Percentiles rank a stretch among this genome's conserved stretches.
Conservation (phyloP, 64 coral and sea anemone species). For the Dendronephthya gigantea region DNA sequence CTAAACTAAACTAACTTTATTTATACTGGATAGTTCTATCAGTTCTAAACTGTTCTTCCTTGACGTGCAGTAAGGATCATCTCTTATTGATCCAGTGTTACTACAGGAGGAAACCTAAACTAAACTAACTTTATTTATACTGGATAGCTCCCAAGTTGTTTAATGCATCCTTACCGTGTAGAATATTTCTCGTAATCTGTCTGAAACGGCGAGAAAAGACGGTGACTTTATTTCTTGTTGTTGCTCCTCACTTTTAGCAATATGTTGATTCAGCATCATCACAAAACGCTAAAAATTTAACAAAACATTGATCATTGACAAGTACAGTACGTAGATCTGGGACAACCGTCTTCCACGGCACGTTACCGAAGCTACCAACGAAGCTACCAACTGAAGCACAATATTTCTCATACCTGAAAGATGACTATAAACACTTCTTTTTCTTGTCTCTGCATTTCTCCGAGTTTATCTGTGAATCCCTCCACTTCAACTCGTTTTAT, state of each 20-base stretch:
- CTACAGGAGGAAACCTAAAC: no score
- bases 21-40: background rate
- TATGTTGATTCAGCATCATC: conserved; percentile 80
- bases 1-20: background rate
- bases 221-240: conserved; percentile 59
- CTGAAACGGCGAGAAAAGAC: conserved; percentile 67
- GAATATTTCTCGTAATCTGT: conserved; percentile 73
- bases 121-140: no score
- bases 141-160: background rate
- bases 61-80: no score
- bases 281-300: conserved; percentile 71
- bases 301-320: no score
- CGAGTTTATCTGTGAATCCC: conserved; percentile 64
- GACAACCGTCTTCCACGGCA: background rate
- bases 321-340: no score
- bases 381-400: background rate
- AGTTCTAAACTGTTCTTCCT: no score
- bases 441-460: conserved; percentile 64
- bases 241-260: conserved; percentile 77
- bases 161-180: conserved; percentile 43
- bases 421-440: conserved; percentile 84
- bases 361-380: background rate
- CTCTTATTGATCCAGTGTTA: no score
- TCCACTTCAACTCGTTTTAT: conserved; percentile 58
- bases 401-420: conserved; percentile 61